These are phyloP conservation scores for Metopia argyrocephala DNA, from an alignment of 2,888 invertebrate genomes.

Conservation along the genomic window DNA sequence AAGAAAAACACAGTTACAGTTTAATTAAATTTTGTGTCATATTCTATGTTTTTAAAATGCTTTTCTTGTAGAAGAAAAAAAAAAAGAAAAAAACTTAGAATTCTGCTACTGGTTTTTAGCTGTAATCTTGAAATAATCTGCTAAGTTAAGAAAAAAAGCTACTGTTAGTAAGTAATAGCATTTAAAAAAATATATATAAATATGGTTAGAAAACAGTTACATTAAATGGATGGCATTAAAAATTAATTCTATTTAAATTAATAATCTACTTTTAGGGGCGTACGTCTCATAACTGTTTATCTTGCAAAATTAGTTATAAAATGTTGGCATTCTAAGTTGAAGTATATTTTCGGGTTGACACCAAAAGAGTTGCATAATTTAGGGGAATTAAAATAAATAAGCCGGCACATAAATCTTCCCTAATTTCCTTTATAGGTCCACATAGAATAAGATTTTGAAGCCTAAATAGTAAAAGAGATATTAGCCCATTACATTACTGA, in stretches of 20 bases:
- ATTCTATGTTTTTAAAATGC: not conserved
- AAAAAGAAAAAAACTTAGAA: no score
- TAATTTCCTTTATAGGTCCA: no score
- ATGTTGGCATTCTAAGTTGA: not conserved
- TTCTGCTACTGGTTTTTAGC: not conserved
- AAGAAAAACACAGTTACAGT: slow-evolving; percentile 39
- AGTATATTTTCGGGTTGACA: not conserved
- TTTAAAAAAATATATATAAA: not conserved
- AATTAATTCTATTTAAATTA: no score
- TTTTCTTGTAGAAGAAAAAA: not conserved
- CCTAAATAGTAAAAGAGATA: no score
- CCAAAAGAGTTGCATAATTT: not conserved
- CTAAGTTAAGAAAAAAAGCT: slow-evolving; percentile 36
- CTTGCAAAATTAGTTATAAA: not conserved
- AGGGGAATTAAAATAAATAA: no score
- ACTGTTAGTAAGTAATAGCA: not conserved
- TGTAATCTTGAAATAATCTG: slow-evolving; percentile 32
- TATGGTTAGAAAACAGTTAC: not conserved
- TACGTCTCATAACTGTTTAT: no score
- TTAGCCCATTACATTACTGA: no score
- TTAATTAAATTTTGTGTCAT: slow-evolving; percentile 43
- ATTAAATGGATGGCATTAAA: no score
- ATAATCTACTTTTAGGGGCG: no score
- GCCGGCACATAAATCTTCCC: no score
- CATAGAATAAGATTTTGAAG: no score